Evolutionary conservation across 2,888 invertebrate genomes (phyloP).

Genomic region (Emmelina monodactyla): DNA sequence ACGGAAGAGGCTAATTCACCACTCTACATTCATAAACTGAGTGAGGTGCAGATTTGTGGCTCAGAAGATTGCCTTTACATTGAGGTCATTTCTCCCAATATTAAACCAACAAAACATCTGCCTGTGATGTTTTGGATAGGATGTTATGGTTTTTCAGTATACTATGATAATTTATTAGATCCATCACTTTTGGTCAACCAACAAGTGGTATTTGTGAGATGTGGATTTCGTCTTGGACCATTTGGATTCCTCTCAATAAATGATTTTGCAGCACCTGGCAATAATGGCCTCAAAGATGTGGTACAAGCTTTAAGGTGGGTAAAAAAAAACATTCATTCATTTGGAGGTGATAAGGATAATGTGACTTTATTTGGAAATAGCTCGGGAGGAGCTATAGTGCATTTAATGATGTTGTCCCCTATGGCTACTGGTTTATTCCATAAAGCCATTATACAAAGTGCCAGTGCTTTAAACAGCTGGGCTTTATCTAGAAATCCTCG

Average conservation of each 20-base stretch:
- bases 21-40: constrained; percentile 12
- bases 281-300: constrained; percentile 52
- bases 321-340: constrained; percentile 39
- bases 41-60: constrained; percentile 21
- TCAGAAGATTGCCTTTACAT: constrained; percentile 56
- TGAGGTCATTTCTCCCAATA: constrained; percentile 37
- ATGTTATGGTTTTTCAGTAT: constrained; percentile 32
- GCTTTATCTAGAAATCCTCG: constrained; percentile 39
- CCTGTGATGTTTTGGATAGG: constrained; percentile 64
- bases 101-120: constrained; percentile 32
- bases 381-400: constrained; percentile 50
- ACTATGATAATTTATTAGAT: constrained; percentile 35
- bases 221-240: constrained; percentile 50
- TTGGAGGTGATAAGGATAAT: constrained; percentile 54
- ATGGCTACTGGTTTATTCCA: constrained; percentile 54
- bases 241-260: constrained; percentile 53
- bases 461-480: constrained; percentile 49
- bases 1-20: constrained; percentile 31
- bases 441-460: constrained; percentile 53
- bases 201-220: constrained; percentile 43
- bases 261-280: constrained; percentile 50
- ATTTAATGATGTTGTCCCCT: constrained; percentile 55
- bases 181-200: constrained; percentile 36
- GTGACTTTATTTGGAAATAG: constrained; percentile 57
- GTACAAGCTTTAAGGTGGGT: constrained; percentile 53